Conservation (phyloP, 1,140 invertebrate species). For the Mactra quadrangularis region DNA sequence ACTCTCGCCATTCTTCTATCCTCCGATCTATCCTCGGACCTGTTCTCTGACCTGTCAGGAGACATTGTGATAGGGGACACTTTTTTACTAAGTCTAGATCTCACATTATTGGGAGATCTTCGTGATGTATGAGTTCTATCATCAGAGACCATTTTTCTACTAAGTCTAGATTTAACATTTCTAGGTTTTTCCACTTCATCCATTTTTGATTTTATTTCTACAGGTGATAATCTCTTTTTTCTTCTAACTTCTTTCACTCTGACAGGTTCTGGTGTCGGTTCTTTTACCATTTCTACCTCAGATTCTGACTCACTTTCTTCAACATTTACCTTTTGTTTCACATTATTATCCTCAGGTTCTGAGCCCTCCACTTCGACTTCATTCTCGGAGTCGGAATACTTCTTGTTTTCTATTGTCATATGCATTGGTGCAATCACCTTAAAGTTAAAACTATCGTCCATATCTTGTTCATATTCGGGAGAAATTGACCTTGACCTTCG, state of each 20-base stretch:
- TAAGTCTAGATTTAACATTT: conserved; percentile 45
- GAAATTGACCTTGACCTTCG: conserved; percentile 35
- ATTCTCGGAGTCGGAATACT: not conserved
- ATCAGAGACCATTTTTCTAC: conserved; percentile 14
- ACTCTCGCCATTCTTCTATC: conserved; percentile 32
- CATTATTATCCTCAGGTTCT: conserved; percentile 26
- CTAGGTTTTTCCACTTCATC: conserved; percentile 35
- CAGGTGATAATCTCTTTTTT: conserved; percentile 17
- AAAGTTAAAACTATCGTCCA: conserved; percentile 2
- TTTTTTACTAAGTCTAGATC: conserved; percentile 54
- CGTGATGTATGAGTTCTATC: not conserved
- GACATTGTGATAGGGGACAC: conserved; percentile 25
- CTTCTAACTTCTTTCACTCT: conserved; percentile 9
- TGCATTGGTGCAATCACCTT: conserved; percentile 49
- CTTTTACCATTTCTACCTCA: conserved; percentile 36
- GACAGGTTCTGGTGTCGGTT: conserved; percentile 30
- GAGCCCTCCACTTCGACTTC: conserved; percentile 3
- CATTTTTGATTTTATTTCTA: conserved; percentile 45
- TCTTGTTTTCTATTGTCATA: conserved; percentile 57
- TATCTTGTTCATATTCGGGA: conserved; percentile 2
- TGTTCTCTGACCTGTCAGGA: conserved; percentile 28
- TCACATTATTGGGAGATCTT: conserved; percentile 48
- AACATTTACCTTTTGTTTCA: conserved; percentile 35
- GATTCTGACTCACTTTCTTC: too few species aligned
- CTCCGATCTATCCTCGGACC: conserved; percentile 25